These are phyloP conservation scores for Cichladusa arquata DNA, from an alignment of 2,113 vertebrate genomes.

Conservation along the genomic window DNA sequence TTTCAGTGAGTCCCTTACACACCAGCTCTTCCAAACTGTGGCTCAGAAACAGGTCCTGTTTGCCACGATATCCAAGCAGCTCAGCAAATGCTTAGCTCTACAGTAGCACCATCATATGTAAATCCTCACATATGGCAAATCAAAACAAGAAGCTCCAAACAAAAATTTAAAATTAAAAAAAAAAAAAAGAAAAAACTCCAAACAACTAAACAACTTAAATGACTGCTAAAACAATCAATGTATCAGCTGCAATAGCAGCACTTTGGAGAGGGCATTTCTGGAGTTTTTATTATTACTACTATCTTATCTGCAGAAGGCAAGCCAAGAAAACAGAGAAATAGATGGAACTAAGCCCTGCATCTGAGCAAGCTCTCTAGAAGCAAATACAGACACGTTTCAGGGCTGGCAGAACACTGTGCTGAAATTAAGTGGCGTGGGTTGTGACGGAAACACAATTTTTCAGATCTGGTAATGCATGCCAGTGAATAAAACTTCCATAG, in stretches of 20 bases:
- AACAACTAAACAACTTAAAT: background rate
- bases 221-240: background rate
- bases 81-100: background rate
- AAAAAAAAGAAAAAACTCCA: background rate
- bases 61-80: background rate
- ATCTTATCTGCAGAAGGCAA: background rate
- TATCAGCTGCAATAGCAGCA: background rate
- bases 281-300: background rate
- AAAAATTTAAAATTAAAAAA: background rate
- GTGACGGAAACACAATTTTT: background rate
- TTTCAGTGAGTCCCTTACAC: background rate
- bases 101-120: background rate
- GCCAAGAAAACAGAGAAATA: slow-evolving; percentile 12
- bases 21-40: background rate
- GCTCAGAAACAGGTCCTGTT: background rate
- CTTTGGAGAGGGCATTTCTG: background rate
- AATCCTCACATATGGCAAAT: background rate
- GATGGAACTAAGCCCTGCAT: background rate
- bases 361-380: background rate
- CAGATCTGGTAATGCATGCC: background rate
- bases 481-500: slow-evolving; percentile 24
- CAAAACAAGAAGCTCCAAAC: background rate
- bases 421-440: background rate
- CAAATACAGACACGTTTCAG: background rate
- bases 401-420: background rate